A percentile compares a stretch with the other conserved stretches of the same genome.
Evolutionary conservation across 2,113 vertebrate genomes (phyloP).

Genomic region (Hystrix brachyura): DNA sequence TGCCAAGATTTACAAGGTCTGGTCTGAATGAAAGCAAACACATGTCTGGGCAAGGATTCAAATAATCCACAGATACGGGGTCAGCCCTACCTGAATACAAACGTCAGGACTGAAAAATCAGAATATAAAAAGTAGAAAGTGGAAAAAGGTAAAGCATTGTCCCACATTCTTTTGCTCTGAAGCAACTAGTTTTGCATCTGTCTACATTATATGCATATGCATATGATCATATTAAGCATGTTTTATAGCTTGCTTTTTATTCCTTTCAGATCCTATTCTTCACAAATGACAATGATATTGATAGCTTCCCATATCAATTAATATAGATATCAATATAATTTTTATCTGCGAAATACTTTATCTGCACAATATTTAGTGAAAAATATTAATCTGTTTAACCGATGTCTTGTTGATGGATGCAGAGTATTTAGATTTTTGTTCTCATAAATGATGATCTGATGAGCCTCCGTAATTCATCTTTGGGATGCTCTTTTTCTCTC

Average conservation of each 20-base stretch:
- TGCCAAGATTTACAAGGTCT: slow-evolving; percentile 72
- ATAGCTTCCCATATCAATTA: not conserved
- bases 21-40: slow-evolving; percentile 71
- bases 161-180: not conserved
- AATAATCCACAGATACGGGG: slow-evolving; percentile 45
- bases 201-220: too few species aligned
- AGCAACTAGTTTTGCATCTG: not conserved
- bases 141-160: not conserved
- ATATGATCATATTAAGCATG: not conserved
- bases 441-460: not conserved
- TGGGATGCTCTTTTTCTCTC: slow-evolving; percentile 4
- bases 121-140: not conserved
- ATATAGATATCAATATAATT: not conserved
- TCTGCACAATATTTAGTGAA: not conserved
- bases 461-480: not conserved
- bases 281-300: not conserved
- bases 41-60: slow-evolving; percentile 71
- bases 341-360: slow-evolving; percentile 16
- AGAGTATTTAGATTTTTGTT: not conserved
- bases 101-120: slow-evolving; percentile 34
- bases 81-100: slow-evolving; percentile 11
- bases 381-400: not conserved
- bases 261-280: not conserved
- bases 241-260: not conserved
- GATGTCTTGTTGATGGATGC: not conserved